Base-by-base conservation (phyloP, 2,797 vertebrate species). In the Poeciliopsis turneri region DNA sequence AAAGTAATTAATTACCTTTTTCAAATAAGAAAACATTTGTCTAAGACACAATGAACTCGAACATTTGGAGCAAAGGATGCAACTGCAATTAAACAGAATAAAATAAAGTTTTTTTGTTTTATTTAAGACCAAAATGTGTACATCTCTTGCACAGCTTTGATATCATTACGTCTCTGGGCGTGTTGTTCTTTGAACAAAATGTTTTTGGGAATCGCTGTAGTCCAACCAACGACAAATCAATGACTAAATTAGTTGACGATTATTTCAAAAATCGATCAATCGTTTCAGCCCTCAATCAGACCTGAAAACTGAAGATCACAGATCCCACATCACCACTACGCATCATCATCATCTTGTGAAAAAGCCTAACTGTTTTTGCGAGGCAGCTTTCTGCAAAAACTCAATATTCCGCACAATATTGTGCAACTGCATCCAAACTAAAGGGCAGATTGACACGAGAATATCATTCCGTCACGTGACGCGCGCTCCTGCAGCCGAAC, bases 391-490 rank as follows among this genome's bases (percentile, higher is more conserved):
- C 28, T 16, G 66, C 66, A 76, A 75, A 41, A 74, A 83, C 70
- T 79, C 70, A 75, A 83, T 15, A 51, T 61, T 57, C 85, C 39
- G 79, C 71, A 71, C 75, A 88, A 81, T 85, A 84, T 61, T 11
- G 49, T 0, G 25, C 83, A 87, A 90, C 92, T 84, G 81, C 84
- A 83, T 80, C 86, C 46, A 79, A 83, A 78, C 75, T 79, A 83
- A 79, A 89, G 80, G 5, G 53, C 66, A 76, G 75, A 87, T 84
- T 86, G 89, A 87, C 77, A 33, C 69, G 78, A 81, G 80, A 81
- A 80, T 72, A 84, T 79, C 75, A 12, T 6, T 2, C 85, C 80
- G 74, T 73, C 83, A 76, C 86, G 84, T 90, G 84, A 69, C 79
- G 72, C 72, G 73, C 43, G 79, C 86, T 88, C 79, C 84, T 47